phyloP scores from a whole-genome alignment of 2,888 invertebrate genomes.

The Microchrysa polita region DNA sequence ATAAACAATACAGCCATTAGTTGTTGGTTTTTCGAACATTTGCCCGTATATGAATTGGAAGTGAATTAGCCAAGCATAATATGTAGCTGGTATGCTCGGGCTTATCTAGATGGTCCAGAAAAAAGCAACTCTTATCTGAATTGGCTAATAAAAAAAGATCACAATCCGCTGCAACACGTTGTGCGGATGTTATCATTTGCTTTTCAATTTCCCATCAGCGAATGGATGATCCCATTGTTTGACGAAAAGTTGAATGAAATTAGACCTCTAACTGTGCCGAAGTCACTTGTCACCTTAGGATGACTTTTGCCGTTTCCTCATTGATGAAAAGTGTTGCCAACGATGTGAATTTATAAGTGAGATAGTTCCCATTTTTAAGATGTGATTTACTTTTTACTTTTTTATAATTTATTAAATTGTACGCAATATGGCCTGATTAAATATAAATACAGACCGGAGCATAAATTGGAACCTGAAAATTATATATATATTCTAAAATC shows the following conservation, averaged over 20 bases:
- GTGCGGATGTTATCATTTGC: not conserved
- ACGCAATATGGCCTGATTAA: too few species aligned
- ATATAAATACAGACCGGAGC: too few species aligned
- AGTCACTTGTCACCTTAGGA: conserved; percentile 38
- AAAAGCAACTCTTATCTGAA: conserved; percentile 27
- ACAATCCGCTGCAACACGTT: not conserved
- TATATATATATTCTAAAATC: too few species aligned
- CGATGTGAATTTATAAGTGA: too few species aligned
- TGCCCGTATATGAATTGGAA: conserved; percentile 13
- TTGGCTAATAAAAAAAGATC: conserved; percentile 30
- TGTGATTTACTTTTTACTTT: too few species aligned
- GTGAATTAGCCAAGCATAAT: conserved; percentile 35
- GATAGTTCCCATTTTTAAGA: too few species aligned
- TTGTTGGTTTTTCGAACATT: not conserved
- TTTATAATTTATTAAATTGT: too few species aligned
- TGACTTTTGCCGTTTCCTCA: conserved; percentile 5
- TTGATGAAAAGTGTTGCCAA: not conserved
- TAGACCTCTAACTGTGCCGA: conserved; percentile 34
- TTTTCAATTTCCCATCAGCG: conserved; percentile 13
- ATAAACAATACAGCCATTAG: conserved; percentile 41
- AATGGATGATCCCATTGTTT: conserved; percentile 31
- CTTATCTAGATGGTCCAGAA: conserved; percentile 43
- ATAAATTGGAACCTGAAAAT: too few species aligned
- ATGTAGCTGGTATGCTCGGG: conserved; percentile 14
- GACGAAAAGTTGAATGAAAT: conserved; percentile 33